Base-by-base conservation (phyloP, 1,140 invertebrate species). In the Lasioglossum albipes region DNA sequence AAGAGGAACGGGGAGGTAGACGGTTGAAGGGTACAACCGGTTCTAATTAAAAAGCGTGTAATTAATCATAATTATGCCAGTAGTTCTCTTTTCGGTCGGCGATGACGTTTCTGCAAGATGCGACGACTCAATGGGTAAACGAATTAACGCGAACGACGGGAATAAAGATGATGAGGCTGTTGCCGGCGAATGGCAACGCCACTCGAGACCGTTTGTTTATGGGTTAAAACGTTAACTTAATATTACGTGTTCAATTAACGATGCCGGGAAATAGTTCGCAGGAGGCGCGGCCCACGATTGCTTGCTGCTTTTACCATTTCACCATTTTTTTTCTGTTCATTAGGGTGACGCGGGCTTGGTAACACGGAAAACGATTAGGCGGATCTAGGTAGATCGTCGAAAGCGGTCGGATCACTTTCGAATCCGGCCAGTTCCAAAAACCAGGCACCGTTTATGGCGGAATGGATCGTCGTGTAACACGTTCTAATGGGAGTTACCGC, bases 21-120 rank as follows among this genome's bases (percentile, higher is more conserved):
- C 76, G 54, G 69, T 68, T 64, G 64, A 57, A 65, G 65, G 62
- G 59, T 79, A 77, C 52, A 84, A 74, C 71, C 65, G 68, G 52
- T 52, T 74, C 18, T 84, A 83, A 84, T 84, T 82, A 79, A 72
- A 54, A 84, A 73, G 36, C 66, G 77, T 70, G 73, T 74, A 84
- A 84, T 84, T 72, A 84, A 69, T 64, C 57, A 69, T 69, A 80
- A 83, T 83, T 83, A 80, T 73, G 61, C 49, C 49, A 41, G 59
- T 59, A 80, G 62, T 77, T 79, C 79, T 72, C 82, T 64, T 84
- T 77, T 69, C 71, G 81, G 74, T 42, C 18, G 13, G 62, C 54
- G 49, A 27, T 71, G 45, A 70, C 27, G 69, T 64, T 36, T 71
- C 78, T 68, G 78, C 81, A 52, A 80, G 61, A 75, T 77, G 66